Conservation (phyloP, 2,888 invertebrate genomes). For the Xanthia togata region DNA sequence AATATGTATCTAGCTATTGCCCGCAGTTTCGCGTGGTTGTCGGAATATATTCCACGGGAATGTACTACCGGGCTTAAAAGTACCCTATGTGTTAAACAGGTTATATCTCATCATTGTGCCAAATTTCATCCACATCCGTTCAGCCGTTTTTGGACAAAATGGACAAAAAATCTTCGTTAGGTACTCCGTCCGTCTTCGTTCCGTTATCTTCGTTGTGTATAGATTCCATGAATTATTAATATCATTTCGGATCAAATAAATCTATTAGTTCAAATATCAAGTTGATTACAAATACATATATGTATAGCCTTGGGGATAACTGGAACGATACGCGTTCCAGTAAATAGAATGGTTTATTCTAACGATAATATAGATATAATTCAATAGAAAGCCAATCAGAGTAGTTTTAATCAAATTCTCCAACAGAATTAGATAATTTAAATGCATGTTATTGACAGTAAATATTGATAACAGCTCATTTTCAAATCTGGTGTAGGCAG, state of each 20-base stretch:
- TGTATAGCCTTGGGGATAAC: neutral
- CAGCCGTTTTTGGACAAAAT: neutral
- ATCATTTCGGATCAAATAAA: conserved; percentile 10
- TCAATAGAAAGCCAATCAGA: neutral
- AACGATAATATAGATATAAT: neutral
- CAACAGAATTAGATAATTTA: neutral
- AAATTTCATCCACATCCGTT: neutral
- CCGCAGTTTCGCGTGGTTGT: too few relatives aligned
- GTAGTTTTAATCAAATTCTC: neutral
- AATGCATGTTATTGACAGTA: neutral
- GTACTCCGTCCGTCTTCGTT: too few relatives aligned
- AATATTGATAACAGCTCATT: neutral
- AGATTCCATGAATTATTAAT: conserved; percentile 2
- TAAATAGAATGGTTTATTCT: neutral
- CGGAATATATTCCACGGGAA: too few relatives aligned
- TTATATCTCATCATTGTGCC: neutral
- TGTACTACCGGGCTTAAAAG: too few relatives aligned
- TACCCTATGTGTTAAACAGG: too few relatives aligned
- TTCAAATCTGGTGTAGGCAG: too few relatives aligned
- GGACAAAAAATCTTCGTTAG: neutral
- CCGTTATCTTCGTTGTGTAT: too few relatives aligned
- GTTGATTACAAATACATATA: neutral
- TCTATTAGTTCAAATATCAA: conserved; percentile 1
- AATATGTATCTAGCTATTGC: too few relatives aligned
- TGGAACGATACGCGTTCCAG: neutral